Conservation (phyloP, 2,113 vertebrate genomes). For the Tachycineta bicolor region DNA sequence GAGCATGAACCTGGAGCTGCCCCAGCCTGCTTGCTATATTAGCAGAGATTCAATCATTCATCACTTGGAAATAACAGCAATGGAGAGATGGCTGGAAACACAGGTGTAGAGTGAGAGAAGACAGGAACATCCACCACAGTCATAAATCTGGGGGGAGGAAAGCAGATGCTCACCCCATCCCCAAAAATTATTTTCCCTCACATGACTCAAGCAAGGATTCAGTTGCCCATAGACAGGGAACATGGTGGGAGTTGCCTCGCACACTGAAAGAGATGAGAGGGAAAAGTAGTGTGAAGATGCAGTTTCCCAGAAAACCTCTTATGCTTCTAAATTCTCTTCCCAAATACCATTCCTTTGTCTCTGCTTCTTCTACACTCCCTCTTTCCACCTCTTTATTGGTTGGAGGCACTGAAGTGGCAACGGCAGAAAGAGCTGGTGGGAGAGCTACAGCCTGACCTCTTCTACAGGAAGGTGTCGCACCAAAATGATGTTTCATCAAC, state of each 20-base stretch:
- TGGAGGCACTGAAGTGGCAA: not conserved
- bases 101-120: not conserved
- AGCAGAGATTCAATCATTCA: not conserved
- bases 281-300: not conserved
- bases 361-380: not conserved
- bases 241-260: not conserved
- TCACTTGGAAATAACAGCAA: constrained; percentile 13
- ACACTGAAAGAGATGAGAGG: not conserved
- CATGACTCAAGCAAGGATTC: not conserved
- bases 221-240: not conserved
- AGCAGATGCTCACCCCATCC: not conserved
- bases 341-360: not conserved
- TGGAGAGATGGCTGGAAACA: not conserved
- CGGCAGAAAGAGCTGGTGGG: not conserved
- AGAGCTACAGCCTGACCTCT: not conserved
- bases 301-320: not conserved
- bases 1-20: not conserved
- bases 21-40: not conserved
- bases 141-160: not conserved
- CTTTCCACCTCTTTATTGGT: not conserved
- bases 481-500: not conserved
- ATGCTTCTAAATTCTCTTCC: not conserved
- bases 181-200: not conserved
- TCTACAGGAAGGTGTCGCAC: not conserved
- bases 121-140: not conserved